Base-by-base conservation (phyloP, 2,888 invertebrate species). In the Thymelicus acteon region DNA sequence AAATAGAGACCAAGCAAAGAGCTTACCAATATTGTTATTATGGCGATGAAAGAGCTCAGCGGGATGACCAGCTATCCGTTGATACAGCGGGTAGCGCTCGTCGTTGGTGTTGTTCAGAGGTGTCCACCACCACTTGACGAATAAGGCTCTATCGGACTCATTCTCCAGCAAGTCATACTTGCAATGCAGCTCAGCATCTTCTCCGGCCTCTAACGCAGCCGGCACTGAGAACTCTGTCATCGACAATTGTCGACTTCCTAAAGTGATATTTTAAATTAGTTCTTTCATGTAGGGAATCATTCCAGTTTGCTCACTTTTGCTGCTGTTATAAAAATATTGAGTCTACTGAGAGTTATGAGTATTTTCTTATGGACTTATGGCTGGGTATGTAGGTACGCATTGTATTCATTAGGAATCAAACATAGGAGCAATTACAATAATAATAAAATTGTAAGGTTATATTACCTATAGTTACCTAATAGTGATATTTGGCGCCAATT, bases 91-190 rank as follows among this genome's bases (percentile, higher is more conserved):
- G 60, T 75, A 75, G 65, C 76, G 78, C 47, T 83, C 77, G 5
- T 83, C 84, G 7, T 72, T 76, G n/a, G 77, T 72, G 8, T 76
- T 75, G 31, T 83, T 76, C 7, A 75, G 64, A 13, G 87, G 85
- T 40, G 81, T 85, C 84, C 85, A 85, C 90, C 89, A 92, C 92
- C 92, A 93, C 73, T 92, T 92, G 47, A 91, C 82, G 72, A 80
- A 85, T 48, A 86, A 72, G 0, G 73, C 79, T 13, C 74, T 75
- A 7, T 82, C 82, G 0, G 79, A 72, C 71, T 85, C 85, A 8
- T 74, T 74, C 7, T 72, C 73, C 7, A 52, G 73, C 58, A 86
- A 67, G 6, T 80, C 78, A 77, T 85, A 86, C 58, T 74, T 76
- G 73, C 92, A 92, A 52, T 77, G 80, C 54, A 92, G 77, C 67